Evolutionary conservation across 2,888 invertebrate species (phyloP).

Genomic region (Cenopis cana): DNA sequence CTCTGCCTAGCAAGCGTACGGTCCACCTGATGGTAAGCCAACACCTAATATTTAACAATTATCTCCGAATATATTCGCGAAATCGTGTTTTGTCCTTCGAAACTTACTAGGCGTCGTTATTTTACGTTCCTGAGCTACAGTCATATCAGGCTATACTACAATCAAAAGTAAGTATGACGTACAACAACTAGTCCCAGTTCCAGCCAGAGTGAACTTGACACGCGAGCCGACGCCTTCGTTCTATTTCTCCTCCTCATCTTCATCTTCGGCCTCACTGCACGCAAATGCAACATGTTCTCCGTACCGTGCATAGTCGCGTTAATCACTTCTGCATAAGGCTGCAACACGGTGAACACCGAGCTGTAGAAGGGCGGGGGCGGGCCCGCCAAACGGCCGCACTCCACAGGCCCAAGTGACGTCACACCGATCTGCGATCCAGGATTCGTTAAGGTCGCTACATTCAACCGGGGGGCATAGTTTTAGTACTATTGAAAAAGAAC

Average conservation of each 20-base stretch:
- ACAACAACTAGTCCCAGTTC: not conserved
- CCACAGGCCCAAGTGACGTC: constrained; percentile 71
- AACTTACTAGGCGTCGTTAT: not conserved
- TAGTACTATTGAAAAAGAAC: too few relatives aligned
- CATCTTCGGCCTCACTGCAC: too few relatives aligned
- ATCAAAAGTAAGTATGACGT: not conserved
- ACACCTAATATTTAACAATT: too few relatives aligned
- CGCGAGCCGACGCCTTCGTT: too few relatives aligned
- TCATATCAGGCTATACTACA: too few relatives aligned
- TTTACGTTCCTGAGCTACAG: not conserved
- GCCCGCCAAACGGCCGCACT: constrained; percentile 51
- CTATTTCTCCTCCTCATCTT: too few relatives aligned
- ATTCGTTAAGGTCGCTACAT: too few relatives aligned
- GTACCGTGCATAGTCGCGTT: constrained; percentile 63
- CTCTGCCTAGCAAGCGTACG: too few relatives aligned
- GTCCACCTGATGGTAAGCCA: too few relatives aligned
- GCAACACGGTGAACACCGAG: constrained; percentile 72
- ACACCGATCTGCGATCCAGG: constrained; percentile 69
- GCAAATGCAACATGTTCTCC: constrained; percentile 51
- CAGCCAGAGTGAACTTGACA: not conserved
- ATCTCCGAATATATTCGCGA: too few relatives aligned
- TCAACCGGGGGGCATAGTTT: too few relatives aligned
- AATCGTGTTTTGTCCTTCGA: too few relatives aligned
- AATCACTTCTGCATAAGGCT: constrained; percentile 63
- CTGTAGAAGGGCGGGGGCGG: constrained; percentile 50